Percentiles rank a stretch among this genome's conserved stretches.
Conservation (phyloP, 2,888 invertebrate genomes). For the Sminthurinus aureus region DNA sequence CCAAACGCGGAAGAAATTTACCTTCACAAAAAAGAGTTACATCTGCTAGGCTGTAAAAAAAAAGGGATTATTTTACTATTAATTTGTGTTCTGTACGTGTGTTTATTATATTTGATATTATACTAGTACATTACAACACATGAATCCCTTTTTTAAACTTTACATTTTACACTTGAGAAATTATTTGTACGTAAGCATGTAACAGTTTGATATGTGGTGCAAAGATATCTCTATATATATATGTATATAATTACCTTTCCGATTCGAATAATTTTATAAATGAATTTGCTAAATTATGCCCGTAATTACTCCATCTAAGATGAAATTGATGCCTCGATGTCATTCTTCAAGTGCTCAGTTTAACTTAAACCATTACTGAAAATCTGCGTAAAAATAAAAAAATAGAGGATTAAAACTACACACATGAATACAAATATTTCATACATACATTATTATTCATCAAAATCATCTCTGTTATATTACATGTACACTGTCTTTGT, state of each 20-base stretch:
- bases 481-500: too few species aligned
- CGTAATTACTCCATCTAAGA: conserved; percentile 95
- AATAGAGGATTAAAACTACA: neutral
- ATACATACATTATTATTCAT: neutral
- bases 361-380: conserved; percentile 43
- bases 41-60: conserved; percentile 74
- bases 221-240: too few species aligned
- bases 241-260: conserved; percentile 67
- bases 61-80: too few species aligned
- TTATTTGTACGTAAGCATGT: too few species aligned
- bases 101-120: too few species aligned
- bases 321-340: conserved; percentile 91
- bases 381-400: conserved; percentile 22
- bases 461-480: too few species aligned
- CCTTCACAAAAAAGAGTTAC: conserved; percentile 93
- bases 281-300: conserved; percentile 89
- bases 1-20: conserved; percentile 64
- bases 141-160: too few species aligned
- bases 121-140: too few species aligned
- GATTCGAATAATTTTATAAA: conserved; percentile 93
- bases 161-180: too few species aligned
- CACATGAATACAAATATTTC: neutral
- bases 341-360: conserved; percentile 68
- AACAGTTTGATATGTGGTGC: too few species aligned
- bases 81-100: too few species aligned